Evolutionary conservation across 1,140 invertebrate genomes (phyloP).

Genomic region (Meloidogyne floridensis): DNA sequence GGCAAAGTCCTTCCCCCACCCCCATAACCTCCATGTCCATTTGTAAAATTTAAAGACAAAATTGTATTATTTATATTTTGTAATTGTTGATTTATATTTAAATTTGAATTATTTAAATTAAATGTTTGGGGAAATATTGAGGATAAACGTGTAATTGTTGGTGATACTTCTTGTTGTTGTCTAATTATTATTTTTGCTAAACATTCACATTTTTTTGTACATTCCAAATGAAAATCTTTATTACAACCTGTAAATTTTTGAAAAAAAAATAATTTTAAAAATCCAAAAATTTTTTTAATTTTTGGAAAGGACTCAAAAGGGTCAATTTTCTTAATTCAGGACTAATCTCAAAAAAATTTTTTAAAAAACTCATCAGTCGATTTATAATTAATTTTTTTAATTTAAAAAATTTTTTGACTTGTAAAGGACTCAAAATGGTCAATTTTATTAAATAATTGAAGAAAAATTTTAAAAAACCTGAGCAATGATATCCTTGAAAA

Average conservation of each 20-base stretch:
- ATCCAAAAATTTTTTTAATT: not conserved
- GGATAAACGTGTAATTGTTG: not conserved
- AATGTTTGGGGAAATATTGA: not conserved
- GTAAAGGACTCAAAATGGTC: not conserved
- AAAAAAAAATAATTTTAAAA: not conserved
- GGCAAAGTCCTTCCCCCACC: not conserved
- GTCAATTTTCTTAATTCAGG: no score
- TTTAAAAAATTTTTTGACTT: no score
- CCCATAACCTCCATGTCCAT: not conserved
- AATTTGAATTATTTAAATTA: not conserved
- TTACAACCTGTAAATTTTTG: conserved; percentile 38
- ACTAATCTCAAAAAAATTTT: no score
- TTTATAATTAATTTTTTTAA: no score
- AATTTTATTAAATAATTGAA: not conserved
- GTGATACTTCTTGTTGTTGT: not conserved
- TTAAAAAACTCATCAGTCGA: no score
- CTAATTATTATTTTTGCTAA: not conserved
- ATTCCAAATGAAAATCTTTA: conserved; percentile 43
- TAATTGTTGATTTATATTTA: conserved; percentile 1
- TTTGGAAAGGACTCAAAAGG: no score
- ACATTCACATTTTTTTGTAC: conserved; percentile 21
- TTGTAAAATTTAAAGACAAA: not conserved
- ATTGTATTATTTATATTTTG: conserved; percentile 1
- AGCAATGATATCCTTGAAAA: conserved; percentile 71
- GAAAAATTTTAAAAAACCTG: conserved; percentile 54